phyloP scores from a whole-genome alignment of 2,113 vertebrate species.

The Excalfactoria chinensis region DNA sequence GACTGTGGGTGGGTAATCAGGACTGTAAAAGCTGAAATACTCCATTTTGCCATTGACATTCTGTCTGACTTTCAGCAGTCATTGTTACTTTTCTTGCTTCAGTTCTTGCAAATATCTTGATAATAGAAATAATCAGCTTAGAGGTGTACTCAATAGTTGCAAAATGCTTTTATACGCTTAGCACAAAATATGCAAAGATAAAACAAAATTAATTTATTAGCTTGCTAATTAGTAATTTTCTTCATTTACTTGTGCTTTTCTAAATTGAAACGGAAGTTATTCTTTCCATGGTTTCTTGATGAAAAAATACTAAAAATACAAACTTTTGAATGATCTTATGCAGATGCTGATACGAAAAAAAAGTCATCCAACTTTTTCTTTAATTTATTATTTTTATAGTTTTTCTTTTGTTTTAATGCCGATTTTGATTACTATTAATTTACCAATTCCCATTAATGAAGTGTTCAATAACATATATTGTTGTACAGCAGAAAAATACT shows the following conservation, averaged over 20 bases:
- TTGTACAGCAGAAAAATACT: background rate
- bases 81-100: background rate
- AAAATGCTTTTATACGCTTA: constrained; percentile 6
- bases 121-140: background rate
- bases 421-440: background rate
- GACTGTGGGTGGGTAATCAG: constrained; percentile 42
- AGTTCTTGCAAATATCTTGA: background rate
- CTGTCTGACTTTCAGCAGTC: constrained; percentile 2
- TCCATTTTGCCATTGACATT: constrained; percentile 5
- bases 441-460: background rate
- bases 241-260: background rate
- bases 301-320: background rate
- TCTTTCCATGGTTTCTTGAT: background rate
- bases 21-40: background rate
- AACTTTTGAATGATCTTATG: background rate
- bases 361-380: background rate
- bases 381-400: background rate
- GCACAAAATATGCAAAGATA: background rate
- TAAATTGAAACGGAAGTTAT: background rate
- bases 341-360: background rate
- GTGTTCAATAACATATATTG: background rate
- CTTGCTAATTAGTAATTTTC: background rate
- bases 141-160: background rate
- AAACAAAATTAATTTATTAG: background rate
- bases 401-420: background rate